These are phyloP conservation scores for Phataginus tricuspis DNA, from an alignment of 2,797 vertebrate genomes.

Conservation along the genomic window DNA sequence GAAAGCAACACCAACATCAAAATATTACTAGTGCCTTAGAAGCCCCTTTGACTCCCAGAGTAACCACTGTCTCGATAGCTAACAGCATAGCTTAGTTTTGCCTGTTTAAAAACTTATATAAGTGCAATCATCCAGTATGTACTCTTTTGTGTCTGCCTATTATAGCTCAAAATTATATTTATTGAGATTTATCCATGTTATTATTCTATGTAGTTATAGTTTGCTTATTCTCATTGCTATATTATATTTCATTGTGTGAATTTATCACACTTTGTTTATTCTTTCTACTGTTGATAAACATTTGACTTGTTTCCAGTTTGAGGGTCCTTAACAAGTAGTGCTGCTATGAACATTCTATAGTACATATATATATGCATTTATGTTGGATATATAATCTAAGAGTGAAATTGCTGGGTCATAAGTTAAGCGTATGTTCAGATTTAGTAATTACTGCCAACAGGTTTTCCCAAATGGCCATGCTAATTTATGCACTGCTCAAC, in stretches of 20 bases:
- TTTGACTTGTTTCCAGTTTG: background rate
- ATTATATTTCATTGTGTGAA: background rate
- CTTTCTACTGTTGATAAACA: background rate
- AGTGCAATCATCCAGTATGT: background rate
- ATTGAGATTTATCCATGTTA: background rate
- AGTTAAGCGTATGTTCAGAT: background rate
- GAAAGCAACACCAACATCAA: background rate
- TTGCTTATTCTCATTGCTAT: background rate
- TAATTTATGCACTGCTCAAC: background rate
- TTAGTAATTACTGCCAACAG: background rate
- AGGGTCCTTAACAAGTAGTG: background rate
- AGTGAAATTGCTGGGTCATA: background rate
- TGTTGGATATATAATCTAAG: background rate
- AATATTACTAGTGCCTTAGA: background rate
- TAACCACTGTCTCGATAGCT: background rate
- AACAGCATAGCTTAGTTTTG: background rate
- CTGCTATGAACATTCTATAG: background rate
- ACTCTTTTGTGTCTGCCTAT: background rate
- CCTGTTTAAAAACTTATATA: background rate
- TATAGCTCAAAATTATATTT: background rate
- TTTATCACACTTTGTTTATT: background rate
- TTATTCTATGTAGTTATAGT: background rate
- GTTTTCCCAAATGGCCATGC: background rate
- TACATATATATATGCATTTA: background rate
- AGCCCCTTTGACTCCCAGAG: background rate